Conservation (phyloP, 2,113 vertebrate species). For the Saccopteryx leptura region DNA sequence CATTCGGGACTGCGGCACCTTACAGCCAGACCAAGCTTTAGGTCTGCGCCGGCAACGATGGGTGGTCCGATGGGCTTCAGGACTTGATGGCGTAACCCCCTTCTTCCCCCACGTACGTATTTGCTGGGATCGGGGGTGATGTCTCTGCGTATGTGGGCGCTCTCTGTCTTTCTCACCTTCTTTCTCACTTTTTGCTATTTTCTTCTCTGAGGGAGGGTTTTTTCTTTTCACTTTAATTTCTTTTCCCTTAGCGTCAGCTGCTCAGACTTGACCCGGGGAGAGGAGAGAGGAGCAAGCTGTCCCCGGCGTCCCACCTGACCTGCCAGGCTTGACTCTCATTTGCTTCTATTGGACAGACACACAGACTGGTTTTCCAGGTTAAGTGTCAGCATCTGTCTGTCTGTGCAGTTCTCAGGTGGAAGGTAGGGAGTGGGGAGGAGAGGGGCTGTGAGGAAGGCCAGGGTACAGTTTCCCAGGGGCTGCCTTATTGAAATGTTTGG, state of each 20-base stretch:
- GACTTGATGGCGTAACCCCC: constrained; percentile 80
- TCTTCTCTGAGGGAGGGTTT: constrained; percentile 44
- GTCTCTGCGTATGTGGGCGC: constrained; percentile 83
- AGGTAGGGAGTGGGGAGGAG: constrained; percentile 23
- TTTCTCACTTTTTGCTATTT: constrained; percentile 78
- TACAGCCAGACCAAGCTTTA: constrained; percentile 83
- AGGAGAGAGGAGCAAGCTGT: constrained; percentile 72
- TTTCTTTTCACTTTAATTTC: constrained; percentile 75
- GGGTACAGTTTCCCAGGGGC: constrained; percentile 36
- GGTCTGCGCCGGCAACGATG: constrained; percentile 87
- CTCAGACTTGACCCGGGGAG: constrained; percentile 62
- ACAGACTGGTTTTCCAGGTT: constrained; percentile 64
- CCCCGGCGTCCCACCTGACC: constrained; percentile 45
- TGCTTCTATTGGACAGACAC: constrained; percentile 40
- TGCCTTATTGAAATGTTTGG: background rate
- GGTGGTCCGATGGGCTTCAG: constrained; percentile 83
- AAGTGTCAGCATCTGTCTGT: constrained; percentile 49
- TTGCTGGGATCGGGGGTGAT: constrained; percentile 82
- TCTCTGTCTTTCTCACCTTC: constrained; percentile 77
- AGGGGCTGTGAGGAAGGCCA: background rate
- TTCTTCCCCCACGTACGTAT: constrained; percentile 88
- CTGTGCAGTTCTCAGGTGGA: constrained; percentile 24
- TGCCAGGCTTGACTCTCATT: constrained; percentile 38
- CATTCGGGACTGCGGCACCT: constrained; percentile 91
- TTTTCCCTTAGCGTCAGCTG: constrained; percentile 74